Percentiles rank a stretch among this genome's conserved stretches.
Conservation (phyloP, 2,888 invertebrate species). For the Lissocephala sabroskyi region DNA sequence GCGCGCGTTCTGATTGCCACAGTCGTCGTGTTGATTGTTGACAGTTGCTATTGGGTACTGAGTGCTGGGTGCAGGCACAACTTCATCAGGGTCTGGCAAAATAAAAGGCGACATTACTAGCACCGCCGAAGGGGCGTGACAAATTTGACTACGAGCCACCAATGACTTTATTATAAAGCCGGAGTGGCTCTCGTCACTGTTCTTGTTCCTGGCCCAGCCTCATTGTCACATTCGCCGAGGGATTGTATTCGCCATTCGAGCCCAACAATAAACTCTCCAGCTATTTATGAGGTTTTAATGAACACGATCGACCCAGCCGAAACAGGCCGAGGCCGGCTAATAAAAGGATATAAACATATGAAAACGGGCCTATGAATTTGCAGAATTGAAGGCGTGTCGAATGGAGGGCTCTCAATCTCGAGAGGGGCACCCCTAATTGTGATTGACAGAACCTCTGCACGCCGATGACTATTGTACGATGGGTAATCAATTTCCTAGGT, state of each 20-base stretch:
- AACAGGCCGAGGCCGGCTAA: conserved; percentile 1
- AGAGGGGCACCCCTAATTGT: conserved; percentile 67
- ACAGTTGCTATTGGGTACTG: neutral
- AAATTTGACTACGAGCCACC: conserved; percentile 45
- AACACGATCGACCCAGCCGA: conserved; percentile 22
- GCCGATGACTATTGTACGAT: too few relatives aligned
- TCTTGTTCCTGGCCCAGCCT: too few relatives aligned
- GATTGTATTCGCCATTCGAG: conserved; percentile 27
- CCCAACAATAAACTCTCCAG: conserved; percentile 57
- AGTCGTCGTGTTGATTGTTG: neutral
- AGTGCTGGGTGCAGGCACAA: conserved; percentile 47
- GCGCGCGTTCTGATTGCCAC: conserved; percentile 1
- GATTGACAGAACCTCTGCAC: conserved; percentile 69
- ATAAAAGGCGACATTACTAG: conserved; percentile 59
- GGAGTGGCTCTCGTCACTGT: conserved; percentile 43
- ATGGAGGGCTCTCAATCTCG: too few relatives aligned
- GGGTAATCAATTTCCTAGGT: too few relatives aligned
- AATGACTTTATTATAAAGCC: conserved; percentile 66
- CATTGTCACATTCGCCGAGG: conserved; percentile 28
- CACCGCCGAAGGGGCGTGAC: conserved; percentile 64
- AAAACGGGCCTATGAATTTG: conserved; percentile 53
- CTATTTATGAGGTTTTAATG: conserved; percentile 66
- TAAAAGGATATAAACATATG: conserved; percentile 6
- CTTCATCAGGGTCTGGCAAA: conserved; percentile 43
- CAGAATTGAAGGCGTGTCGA: conserved; percentile 54